Evolutionary conservation across 1,140 invertebrate genomes (phyloP), one percentile per base, ranked within the genome.

Genomic region (Stratiolaelaps scimitus): DNA sequence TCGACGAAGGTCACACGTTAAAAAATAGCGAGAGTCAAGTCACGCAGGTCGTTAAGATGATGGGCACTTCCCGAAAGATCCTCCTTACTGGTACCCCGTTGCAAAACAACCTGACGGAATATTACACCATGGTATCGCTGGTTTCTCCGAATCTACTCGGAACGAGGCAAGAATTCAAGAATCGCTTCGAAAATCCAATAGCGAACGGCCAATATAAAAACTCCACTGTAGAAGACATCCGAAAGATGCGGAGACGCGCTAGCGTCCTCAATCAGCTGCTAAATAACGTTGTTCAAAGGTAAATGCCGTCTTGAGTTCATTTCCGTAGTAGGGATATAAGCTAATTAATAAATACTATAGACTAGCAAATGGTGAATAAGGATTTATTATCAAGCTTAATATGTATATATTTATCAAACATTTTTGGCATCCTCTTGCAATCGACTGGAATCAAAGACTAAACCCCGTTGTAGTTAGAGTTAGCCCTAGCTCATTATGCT

Each of bases 51-150:
- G 53, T 60, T 2, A 17, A n/a, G 68, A 78, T 80, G 56, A 84
- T 96, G 43, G 83, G 79, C 72, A 88, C 89, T 0, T 75, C 78
- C 20, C 77, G 91, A 17, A 80, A 92, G 68, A 86, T 97, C 67
- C 86, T 95, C 0, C 80, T 97, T 7, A 96, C 93, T 15, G 92
- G 93, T 66, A 97, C 92, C 0, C 93, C 93, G 1, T 75, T 98
- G 29, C 92, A 97, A 76, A 97, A 97, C 75, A 96, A 96, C 80
- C 81, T 97, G 10, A 82, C 83, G 72, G 93, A 97, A 81, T 60
- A 60, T 26, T 60, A 19, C 23, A 60, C 53, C 1, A 60, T 60
- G 53, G 53, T 60, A 19, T 60, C 53, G 53, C 95, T 97, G 78
- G 90, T 96, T 5, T 96, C 95, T 74, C 92, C 92, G 0, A 89